These are phyloP conservation scores for Oxyruncus cristatus DNA, from an alignment of 2,113 vertebrate species.

Conservation along the genomic window DNA sequence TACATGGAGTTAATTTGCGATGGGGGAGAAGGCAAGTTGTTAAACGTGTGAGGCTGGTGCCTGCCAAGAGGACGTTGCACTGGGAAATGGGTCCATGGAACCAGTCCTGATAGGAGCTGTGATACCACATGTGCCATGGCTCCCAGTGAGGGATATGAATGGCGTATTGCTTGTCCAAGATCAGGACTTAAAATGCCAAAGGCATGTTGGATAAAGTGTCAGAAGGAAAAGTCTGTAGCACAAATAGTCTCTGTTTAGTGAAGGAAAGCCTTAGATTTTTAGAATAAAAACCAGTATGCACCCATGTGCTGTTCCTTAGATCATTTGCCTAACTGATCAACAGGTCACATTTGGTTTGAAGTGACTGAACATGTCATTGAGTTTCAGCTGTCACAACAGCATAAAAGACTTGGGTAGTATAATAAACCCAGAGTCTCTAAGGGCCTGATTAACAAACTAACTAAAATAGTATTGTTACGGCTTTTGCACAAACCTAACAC, in stretches of 20 bases:
- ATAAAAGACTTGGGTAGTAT: not conserved
- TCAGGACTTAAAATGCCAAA: not conserved
- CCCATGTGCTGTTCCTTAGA: rapidly evolving
- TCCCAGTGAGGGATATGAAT: not conserved
- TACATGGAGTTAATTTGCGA: rapidly evolving
- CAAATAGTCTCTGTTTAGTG: not conserved
- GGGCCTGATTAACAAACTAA: not conserved
- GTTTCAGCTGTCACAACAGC: not conserved
- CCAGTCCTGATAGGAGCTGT: not conserved
- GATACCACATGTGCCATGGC: rapidly evolving
- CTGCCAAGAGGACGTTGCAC: rapidly evolving
- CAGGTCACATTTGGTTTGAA: not conserved
- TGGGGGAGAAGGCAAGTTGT: rapidly evolving
- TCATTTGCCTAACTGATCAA: not conserved
- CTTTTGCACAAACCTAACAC: not conserved
- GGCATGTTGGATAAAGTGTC: not conserved
- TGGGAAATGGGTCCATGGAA: rapidly evolving
- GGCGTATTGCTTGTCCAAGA: rapidly evolving
- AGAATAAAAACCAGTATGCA: not conserved
- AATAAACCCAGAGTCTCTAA: not conserved
- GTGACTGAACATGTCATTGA: not conserved
- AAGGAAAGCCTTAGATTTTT: not conserved
- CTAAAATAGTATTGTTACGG: not conserved
- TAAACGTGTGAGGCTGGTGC: rapidly evolving
- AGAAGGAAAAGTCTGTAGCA: not conserved